Base-by-base conservation (phyloP, 2,888 invertebrate species). In the Chrysodeixis includens region DNA sequence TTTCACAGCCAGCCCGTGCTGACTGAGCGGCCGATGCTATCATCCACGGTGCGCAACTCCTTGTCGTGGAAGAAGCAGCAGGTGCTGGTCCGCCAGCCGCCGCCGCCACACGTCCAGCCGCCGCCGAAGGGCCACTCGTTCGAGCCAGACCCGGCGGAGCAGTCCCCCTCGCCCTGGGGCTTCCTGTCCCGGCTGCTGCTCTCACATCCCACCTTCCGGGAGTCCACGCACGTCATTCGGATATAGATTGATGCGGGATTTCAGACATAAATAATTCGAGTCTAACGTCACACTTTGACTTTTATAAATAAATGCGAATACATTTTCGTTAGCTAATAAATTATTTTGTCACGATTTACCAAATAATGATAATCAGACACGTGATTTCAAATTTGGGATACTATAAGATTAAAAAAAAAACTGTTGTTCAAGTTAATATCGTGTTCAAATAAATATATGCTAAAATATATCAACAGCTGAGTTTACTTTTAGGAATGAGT, bases 221-320 rank as follows among this genome's bases (percentile, higher is more conserved):
- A 69, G 10, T 58, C 71, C 2, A 70, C 58, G 44, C 69, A 69
- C 26, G 70, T 63, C 9, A 70, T 63, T 30, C 70, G 70, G n/a
- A 30, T 65, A 9, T 53, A n/a, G 18, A 26, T 3, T 12, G 14
- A 26, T 0, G 20, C 26, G 26, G 14, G n/a, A 22, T 14, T 16
- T n/a, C n/a, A n/a, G n/a, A n/a, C n/a, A n/a, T n/a, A 46, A 4
- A 4, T 7, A 46, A 44, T 16, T 0, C 16, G 16, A 44, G 9
- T 16, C 16, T 16, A 16, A 7, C 12, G 20, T 20, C 3, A 18
- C 8, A 10, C 18, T 10, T 10, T 9, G 18, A 18, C 20, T 20
- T 16, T 20, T 49, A 18, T 49, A 10, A 20, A 10, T 10, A 20
- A 49, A 12, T 10, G 10, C 8, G 18, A 49, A 4, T 18, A 46